Conservation (phyloP, 1,140 invertebrate genomes). For the Pissodes strobi region DNA sequence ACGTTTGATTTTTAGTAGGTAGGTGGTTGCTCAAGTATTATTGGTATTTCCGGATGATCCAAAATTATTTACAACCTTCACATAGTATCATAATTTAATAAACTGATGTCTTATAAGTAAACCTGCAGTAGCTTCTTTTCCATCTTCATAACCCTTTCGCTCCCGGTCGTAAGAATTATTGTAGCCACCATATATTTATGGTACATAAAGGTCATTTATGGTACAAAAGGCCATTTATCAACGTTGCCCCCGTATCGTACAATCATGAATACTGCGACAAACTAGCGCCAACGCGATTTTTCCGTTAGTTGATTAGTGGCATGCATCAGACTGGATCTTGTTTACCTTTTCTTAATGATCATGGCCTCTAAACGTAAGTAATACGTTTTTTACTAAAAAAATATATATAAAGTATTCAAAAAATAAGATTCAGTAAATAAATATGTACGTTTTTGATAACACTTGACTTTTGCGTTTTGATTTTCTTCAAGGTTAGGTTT, state of each 20-base stretch:
- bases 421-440: not conserved
- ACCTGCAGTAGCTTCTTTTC: too few species aligned
- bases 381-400: not conserved
- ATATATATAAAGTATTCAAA: not conserved
- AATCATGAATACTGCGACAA: not conserved
- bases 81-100: too few species aligned
- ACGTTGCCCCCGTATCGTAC: not conserved
- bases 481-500: not conserved
- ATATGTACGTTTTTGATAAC: not conserved
- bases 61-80: too few species aligned
- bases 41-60: too few species aligned
- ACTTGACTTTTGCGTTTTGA: not conserved
- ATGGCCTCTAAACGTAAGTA: slow-evolving; percentile 3
- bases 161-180: not conserved
- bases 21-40: too few species aligned
- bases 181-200: not conserved
- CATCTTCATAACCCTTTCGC: slow-evolving; percentile 5
- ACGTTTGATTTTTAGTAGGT: too few species aligned
- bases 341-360: not conserved
- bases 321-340: not conserved
- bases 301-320: not conserved
- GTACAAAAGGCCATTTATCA: not conserved
- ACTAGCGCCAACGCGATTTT: not conserved
- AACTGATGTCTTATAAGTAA: too few species aligned
- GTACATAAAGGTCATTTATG: not conserved